These are phyloP conservation scores for Eleginops maclovinus DNA, from an alignment of 2,113 vertebrate species.

Conservation along the genomic window DNA sequence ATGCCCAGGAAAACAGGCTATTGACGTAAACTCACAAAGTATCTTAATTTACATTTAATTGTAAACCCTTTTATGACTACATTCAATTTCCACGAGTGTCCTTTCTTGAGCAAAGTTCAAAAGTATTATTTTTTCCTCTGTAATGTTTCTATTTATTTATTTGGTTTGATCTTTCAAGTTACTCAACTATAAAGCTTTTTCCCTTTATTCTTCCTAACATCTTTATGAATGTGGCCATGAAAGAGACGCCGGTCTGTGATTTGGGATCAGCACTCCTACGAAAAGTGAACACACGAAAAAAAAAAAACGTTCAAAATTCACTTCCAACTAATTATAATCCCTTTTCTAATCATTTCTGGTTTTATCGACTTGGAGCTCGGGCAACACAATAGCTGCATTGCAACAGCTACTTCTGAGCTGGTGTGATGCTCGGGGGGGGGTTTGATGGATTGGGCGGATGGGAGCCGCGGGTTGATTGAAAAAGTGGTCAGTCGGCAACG, in stretches of 20 bases:
- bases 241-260: conserved; percentile 12
- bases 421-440: conserved; percentile 9
- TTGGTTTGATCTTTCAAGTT: conserved; percentile 32
- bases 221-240: conserved; percentile 25
- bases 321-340: conserved; percentile 39
- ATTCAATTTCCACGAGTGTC: neutral
- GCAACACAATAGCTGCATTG: neutral
- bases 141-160: neutral
- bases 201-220: conserved; percentile 1
- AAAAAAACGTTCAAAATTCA: conserved; percentile 7
- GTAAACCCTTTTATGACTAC: neutral
- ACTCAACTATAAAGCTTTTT: conserved; percentile 2
- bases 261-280: conserved; percentile 6
- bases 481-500: conserved; percentile 54
- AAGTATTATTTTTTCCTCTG: neutral
- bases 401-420: neutral
- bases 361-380: conserved; percentile 3
- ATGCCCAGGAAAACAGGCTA: conserved; percentile 12
- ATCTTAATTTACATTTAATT: conserved; percentile 33
- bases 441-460: conserved; percentile 42
- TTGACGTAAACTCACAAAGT: conserved; percentile 15
- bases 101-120: too few relatives aligned
- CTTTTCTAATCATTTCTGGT: conserved; percentile 37
- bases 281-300: neutral
- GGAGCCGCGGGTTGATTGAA: conserved; percentile 39